These are phyloP conservation scores for Helicoverpa zea DNA, from an alignment of 1,140 invertebrate species.

Conservation along the genomic window DNA sequence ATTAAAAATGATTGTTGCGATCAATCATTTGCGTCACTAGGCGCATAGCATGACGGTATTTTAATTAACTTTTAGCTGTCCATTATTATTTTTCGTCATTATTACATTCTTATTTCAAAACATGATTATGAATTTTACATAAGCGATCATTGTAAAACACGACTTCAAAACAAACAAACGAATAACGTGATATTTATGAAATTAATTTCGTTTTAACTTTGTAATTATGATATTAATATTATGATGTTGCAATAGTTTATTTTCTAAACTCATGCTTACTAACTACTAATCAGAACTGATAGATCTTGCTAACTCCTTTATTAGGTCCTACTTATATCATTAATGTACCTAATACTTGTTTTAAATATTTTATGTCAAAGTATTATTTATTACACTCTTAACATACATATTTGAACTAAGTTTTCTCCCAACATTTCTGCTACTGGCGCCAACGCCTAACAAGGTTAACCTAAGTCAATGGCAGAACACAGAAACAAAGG, in stretches of 20 bases:
- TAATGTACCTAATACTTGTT: too few species aligned
- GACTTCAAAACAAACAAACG: slow-evolving; percentile 2
- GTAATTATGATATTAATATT: neutral
- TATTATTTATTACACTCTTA: too few species aligned
- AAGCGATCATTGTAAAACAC: neutral
- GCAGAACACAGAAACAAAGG: neutral
- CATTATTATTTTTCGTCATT: neutral
- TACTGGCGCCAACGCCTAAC: neutral
- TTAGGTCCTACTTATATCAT: too few species aligned
- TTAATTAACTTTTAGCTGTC: neutral
- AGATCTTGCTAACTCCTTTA: too few species aligned
- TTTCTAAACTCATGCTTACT: too few species aligned
- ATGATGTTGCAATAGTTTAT: neutral
- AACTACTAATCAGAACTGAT: too few species aligned
- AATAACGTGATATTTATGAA: neutral
- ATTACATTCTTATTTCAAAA: neutral
- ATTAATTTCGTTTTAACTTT: neutral
- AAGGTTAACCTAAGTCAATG: neutral
- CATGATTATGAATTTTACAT: neutral
- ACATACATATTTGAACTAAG: too few species aligned
- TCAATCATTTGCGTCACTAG: neutral
- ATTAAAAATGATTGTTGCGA: too few species aligned
- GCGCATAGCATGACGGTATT: slow-evolving; percentile 9
- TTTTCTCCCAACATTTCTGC: too few species aligned
- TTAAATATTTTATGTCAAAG: too few species aligned